Conservation (phyloP, 2,113 vertebrate genomes). For the Dipodomys ordii region DNA sequence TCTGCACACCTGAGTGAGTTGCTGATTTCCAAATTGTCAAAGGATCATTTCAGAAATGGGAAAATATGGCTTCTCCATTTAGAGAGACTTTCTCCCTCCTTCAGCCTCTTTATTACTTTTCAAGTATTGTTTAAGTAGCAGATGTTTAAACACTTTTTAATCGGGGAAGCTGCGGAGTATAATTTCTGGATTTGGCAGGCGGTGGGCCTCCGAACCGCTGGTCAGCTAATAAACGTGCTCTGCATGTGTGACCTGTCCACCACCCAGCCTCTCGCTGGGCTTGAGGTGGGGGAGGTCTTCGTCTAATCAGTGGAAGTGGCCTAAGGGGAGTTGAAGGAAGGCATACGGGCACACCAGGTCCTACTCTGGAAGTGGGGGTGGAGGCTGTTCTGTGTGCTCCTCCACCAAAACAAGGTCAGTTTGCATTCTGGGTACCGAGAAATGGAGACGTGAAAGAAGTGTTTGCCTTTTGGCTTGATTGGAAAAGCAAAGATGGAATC, state of each 20-base stretch:
- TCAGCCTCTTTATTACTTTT: slow-evolving; percentile 48
- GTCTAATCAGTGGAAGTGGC: background rate
- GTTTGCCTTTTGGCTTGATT: slow-evolving; percentile 46
- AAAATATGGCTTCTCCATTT: background rate
- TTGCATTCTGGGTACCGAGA: background rate
- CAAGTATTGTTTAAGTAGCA: slow-evolving; percentile 45
- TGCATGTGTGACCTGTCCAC: background rate
- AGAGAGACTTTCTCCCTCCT: background rate
- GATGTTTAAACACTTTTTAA: slow-evolving; percentile 75
- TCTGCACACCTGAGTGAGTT: slow-evolving; percentile 8
- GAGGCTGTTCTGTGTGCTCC: accelerated
- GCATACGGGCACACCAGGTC: background rate
- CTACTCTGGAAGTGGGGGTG: accelerated
- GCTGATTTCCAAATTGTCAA: slow-evolving; percentile 53
- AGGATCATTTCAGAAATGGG: slow-evolving; percentile 53
- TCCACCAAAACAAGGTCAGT: background rate
- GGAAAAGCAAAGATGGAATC: slow-evolving; percentile 30
- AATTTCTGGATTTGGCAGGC: slow-evolving; percentile 53
- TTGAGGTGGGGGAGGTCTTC: background rate
- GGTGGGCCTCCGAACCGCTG: background rate
- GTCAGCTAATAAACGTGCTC: background rate
- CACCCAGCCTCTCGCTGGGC: background rate
- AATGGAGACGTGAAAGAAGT: accelerated
- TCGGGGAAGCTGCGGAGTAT: background rate
- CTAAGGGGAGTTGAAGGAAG: background rate